These are phyloP conservation scores for Scaptomyza hsui DNA, from an alignment of 1,140 invertebrate species.

Conservation along the genomic window DNA sequence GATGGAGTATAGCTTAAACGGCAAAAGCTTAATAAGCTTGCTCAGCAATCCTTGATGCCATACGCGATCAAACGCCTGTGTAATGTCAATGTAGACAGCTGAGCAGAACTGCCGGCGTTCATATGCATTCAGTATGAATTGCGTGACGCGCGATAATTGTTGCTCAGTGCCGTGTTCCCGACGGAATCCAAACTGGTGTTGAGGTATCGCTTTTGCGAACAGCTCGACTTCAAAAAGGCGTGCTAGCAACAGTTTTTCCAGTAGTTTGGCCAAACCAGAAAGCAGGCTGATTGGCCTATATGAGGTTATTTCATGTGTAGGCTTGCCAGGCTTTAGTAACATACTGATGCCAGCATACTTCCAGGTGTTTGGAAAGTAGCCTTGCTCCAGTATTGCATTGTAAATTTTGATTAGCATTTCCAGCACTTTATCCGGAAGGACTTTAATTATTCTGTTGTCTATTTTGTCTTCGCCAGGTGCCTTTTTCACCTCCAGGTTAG, in stretches of 20 bases:
- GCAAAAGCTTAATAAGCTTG: conserved; percentile 17
- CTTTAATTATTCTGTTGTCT: too few species aligned
- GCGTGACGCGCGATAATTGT: background rate
- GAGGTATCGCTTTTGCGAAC: conserved; percentile 2
- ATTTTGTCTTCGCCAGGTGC: too few species aligned
- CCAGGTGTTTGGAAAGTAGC: too few species aligned
- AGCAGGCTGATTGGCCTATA: background rate
- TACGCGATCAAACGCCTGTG: conserved; percentile 20
- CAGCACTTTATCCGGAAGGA: too few species aligned
- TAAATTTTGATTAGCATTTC: too few species aligned
- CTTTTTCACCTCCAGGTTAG: too few species aligned
- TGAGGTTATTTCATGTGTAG: too few species aligned
- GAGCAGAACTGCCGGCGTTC: conserved; percentile 7
- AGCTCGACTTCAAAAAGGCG: background rate
- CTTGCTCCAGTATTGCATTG: too few species aligned
- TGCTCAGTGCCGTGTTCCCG: conserved; percentile 8
- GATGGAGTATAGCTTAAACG: too few species aligned
- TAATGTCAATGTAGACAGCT: conserved; percentile 15
- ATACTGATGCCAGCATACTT: too few species aligned
- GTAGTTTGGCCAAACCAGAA: background rate
- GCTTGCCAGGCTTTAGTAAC: too few species aligned
- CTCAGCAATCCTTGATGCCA: conserved; percentile 20
- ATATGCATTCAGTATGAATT: background rate
- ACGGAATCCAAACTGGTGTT: conserved; percentile 21
- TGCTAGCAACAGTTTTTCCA: conserved; percentile 1